Evolutionary conservation across 2,797 vertebrate genomes (phyloP).

Genomic region (Tragopan temminckii): DNA sequence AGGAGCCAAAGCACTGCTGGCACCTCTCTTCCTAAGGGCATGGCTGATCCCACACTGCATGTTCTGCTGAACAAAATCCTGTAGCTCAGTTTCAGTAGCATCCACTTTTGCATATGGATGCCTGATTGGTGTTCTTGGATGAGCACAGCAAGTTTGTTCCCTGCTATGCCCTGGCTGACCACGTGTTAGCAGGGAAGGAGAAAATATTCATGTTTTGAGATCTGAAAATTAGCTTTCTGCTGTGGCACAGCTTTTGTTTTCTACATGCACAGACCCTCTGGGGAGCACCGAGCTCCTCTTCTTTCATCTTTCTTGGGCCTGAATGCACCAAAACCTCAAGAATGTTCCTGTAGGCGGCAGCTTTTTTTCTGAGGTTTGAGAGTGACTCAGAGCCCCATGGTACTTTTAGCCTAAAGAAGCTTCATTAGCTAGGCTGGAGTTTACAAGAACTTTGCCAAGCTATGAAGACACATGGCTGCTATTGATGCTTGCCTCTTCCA

Average conservation of each 20-base stretch:
- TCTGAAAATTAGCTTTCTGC: neutral
- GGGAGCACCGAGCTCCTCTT: neutral
- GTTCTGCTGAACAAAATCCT: neutral
- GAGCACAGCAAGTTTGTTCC: fast-evolving
- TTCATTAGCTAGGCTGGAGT: conserved; percentile 39
- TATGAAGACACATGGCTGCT: neutral
- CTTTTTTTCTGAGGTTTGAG: neutral
- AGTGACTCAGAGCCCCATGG: neutral
- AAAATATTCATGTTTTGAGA: neutral
- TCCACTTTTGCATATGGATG: neutral
- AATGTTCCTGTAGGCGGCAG: neutral
- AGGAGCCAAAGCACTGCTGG: neutral
- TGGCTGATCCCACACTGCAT: neutral
- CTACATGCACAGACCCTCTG: neutral
- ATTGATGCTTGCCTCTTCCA: neutral
- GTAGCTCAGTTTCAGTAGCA: neutral
- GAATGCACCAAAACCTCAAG: neutral
- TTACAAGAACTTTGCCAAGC: conserved; percentile 30
- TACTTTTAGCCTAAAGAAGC: conserved; percentile 29
- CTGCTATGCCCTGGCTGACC: neutral
- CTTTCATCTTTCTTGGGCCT: neutral
- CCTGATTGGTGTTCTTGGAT: neutral
- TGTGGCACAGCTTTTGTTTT: neutral
- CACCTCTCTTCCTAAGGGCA: neutral
- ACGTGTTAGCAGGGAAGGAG: neutral